Base-by-base conservation (phyloP, 64 coral and sea anemone species). In the Stylophora pistillata region DNA sequence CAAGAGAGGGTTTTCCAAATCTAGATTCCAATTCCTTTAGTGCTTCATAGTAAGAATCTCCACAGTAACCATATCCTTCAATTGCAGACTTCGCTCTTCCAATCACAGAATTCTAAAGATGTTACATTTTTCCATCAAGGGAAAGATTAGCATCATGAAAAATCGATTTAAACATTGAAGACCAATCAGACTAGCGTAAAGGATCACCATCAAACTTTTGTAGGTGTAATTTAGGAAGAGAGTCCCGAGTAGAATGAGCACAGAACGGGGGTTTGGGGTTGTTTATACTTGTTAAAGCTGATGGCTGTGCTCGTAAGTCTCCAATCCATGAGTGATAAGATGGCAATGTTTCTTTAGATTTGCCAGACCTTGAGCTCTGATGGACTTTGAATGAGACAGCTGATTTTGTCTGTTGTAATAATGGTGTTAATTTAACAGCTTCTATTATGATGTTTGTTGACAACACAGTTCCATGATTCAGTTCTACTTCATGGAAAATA, bases 161-260 rank as follows among this genome's bases (percentile, higher is more conserved):
- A 73, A 86, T 55, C 21, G 83, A 86, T 72, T 86, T 86, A 86
- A 72, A 34, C 41, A 69, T 86, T 53, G 83, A 86, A 1, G 81
- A 85, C 81, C 81, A 85, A 15, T 85, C 61, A 37, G 56, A 31
- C 81, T 63, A 85, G 18, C 23, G 10, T 15, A 85, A 53, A 13
- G 41, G 57, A 30, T 64, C 56, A 27, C 81, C 81, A 16, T 85
- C 57, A 64, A 85, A 85, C 0, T 30, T 72, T 30, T 41, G 16
- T 6, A 74, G 32, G 13, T 47, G 72, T 41, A 74, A 41, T 18
- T 41, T 74, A 18, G 72, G 72, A 37, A 74, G 72, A 41, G 1
- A 37, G 18, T 74, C 72, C 14, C 72, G 72, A 41, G 72, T 37
- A 74, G 9, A 74, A 74, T 53, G 18, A 18, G 30, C 72, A 41